phyloP scores from a whole-genome alignment of 2,113 vertebrate genomes.

The Entosphenus tridentatus region DNA sequence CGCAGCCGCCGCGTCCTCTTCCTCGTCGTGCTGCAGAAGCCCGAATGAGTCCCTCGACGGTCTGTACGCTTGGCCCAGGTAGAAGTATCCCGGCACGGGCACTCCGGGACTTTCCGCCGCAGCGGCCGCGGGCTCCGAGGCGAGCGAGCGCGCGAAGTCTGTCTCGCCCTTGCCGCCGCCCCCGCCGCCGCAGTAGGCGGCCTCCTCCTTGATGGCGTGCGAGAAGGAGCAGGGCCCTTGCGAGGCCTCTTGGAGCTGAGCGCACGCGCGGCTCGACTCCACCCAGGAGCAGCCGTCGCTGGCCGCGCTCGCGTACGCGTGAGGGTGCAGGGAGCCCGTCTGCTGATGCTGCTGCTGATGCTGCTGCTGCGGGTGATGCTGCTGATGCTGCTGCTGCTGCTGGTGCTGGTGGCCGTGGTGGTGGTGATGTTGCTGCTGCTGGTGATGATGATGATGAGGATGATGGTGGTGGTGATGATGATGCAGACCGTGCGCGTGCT shows the following conservation, averaged over 20 bases:
- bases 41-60: slow-evolving; percentile 27
- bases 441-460: too few relatives aligned
- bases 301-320: slow-evolving; percentile 75
- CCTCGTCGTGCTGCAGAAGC: too few relatives aligned
- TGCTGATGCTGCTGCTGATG: neutral
- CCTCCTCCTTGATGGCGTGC: slow-evolving; percentile 84
- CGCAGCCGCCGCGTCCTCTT: too few relatives aligned
- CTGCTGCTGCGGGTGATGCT: slow-evolving; percentile 3
- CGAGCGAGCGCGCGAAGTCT: slow-evolving; percentile 39
- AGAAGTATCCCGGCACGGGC: slow-evolving; percentile 90
- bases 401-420: neutral
- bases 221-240: slow-evolving; percentile 65
- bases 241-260: slow-evolving; percentile 54
- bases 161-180: slow-evolving; percentile 52
- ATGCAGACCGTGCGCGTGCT: slow-evolving; percentile 33
- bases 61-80: slow-evolving; percentile 75
- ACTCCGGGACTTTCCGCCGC: slow-evolving; percentile 26
- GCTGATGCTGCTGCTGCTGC: neutral
- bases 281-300: slow-evolving; percentile 21
- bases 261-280: too few relatives aligned
- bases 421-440: neutral
- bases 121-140: slow-evolving; percentile 31
- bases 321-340: slow-evolving; percentile 29
- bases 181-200: slow-evolving; percentile 69
- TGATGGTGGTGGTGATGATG: too few relatives aligned